phyloP scores from a whole-genome alignment of 2,113 vertebrate genomes.

The Leptocoma aspasia region DNA sequence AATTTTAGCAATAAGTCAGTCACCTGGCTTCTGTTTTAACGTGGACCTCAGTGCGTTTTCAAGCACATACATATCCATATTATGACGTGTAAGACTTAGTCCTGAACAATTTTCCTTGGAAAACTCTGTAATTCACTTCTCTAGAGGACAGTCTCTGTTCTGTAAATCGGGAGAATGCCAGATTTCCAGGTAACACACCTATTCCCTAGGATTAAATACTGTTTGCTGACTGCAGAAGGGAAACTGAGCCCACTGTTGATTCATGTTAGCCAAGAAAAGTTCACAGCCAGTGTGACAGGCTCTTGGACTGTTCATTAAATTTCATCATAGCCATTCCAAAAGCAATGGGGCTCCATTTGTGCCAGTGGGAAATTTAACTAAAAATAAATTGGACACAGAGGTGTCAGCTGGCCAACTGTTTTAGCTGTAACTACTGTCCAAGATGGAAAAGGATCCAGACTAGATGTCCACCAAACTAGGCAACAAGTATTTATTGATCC shows the following conservation, averaged over 20 bases:
- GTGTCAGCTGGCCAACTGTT: neutral
- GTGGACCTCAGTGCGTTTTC: neutral
- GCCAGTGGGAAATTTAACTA: neutral
- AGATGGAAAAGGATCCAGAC: neutral
- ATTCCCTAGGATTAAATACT: too few species aligned
- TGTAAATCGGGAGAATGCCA: neutral
- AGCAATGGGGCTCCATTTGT: neutral
- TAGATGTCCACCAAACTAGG: neutral
- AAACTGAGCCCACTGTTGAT: neutral
- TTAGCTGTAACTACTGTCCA: neutral
- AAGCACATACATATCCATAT: fast-evolving
- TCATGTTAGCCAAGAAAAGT: neutral
- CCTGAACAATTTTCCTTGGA: neutral
- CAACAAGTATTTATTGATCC: neutral
- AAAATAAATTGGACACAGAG: neutral
- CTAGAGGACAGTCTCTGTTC: neutral
- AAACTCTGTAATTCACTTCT: neutral
- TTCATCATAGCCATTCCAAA: neutral
- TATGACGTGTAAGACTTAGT: neutral
- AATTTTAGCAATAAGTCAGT: neutral
- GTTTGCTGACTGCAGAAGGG: neutral
- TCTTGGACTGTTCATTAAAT: neutral
- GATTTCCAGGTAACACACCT: neutral
- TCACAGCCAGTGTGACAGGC: fast-evolving
- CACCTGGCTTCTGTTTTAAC: neutral